A percentile compares a stretch with the other conserved stretches of the same genome.
Conservation (phyloP, 1,140 invertebrate genomes). For the Cydia fagiglandana region DNA sequence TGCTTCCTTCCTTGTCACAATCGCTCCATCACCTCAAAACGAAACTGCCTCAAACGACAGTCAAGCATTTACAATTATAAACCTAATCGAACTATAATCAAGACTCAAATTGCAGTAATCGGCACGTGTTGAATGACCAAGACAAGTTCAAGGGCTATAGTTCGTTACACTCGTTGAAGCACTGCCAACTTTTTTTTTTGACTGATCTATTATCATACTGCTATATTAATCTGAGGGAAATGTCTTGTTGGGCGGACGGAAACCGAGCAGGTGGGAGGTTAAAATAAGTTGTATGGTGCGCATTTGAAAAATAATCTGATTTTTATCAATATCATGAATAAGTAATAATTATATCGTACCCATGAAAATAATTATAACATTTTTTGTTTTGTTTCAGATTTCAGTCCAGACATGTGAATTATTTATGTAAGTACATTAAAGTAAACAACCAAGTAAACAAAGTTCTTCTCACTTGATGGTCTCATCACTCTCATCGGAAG, state of each 20-base stretch:
- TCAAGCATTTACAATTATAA: neutral
- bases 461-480: no score
- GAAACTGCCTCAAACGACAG: neutral
- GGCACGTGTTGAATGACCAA: neutral
- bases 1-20: conserved; percentile 24
- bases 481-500: no score
- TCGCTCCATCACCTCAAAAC: neutral
- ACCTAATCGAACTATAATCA: neutral
- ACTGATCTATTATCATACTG: conserved; percentile 28
- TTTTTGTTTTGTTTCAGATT: conserved; percentile 5
- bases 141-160: conserved; percentile 23
- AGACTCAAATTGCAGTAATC: neutral
- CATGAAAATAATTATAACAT: neutral
- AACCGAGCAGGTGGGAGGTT: neutral
- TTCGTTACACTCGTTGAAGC: conserved; percentile 19
- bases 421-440: neutral
- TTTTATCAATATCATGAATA: no score
- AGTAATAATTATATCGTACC: no score
- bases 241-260: neutral
- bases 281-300: neutral
- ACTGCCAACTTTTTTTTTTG: conserved; percentile 28
- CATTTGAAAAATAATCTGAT: neutral
- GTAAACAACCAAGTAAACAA: neutral
- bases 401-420: neutral
- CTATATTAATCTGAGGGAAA: conserved; percentile 27